Percentiles rank a stretch among this genome's conserved stretches.
phyloP scores from a whole-genome alignment of 2,797 vertebrate species.

The Aldrovandia affinis region DNA sequence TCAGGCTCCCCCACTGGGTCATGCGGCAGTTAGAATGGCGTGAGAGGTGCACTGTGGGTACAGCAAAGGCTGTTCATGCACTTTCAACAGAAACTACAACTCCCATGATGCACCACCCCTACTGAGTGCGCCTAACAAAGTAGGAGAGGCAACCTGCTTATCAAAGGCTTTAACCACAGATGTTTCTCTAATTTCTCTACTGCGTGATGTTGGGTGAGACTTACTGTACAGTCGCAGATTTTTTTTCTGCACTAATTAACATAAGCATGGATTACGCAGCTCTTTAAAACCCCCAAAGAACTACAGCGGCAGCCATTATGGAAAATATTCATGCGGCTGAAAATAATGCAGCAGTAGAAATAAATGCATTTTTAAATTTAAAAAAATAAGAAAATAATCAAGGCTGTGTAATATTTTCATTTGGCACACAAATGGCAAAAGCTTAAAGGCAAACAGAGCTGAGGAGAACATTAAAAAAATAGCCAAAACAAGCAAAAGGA shows the following conservation, averaged over 20 bases:
- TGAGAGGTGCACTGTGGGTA: slow-evolving; percentile 26
- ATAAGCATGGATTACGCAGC: neutral
- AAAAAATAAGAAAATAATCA: neutral
- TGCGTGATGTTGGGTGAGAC: neutral
- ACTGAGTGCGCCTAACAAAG: slow-evolving; percentile 24
- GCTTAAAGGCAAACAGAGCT: slow-evolving; percentile 4
- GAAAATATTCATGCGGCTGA: neutral
- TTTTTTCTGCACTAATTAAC: neutral
- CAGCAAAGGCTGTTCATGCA: slow-evolving; percentile 60
- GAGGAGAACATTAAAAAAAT: neutral
- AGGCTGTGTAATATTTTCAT: neutral
- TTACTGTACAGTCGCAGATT: neutral
- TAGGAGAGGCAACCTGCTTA: slow-evolving; percentile 13
- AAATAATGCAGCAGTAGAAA: neutral
- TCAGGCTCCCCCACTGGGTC: slow-evolving; percentile 42
- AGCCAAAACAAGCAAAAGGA: neutral
- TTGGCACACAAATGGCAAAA: neutral
- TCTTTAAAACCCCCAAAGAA: neutral
- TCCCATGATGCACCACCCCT: slow-evolving; percentile 27
- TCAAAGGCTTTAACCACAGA: slow-evolving; percentile 25
- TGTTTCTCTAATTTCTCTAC: slow-evolving; percentile 15
- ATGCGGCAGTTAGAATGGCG: slow-evolving; percentile 54
- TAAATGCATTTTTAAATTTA: neutral
- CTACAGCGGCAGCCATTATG: neutral
- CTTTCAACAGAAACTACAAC: slow-evolving; percentile 45